Evolutionary conservation across 2,797 vertebrate species (phyloP), one percentile per base, ranked within the genome.

Genomic region (Vireo griseus): DNA sequence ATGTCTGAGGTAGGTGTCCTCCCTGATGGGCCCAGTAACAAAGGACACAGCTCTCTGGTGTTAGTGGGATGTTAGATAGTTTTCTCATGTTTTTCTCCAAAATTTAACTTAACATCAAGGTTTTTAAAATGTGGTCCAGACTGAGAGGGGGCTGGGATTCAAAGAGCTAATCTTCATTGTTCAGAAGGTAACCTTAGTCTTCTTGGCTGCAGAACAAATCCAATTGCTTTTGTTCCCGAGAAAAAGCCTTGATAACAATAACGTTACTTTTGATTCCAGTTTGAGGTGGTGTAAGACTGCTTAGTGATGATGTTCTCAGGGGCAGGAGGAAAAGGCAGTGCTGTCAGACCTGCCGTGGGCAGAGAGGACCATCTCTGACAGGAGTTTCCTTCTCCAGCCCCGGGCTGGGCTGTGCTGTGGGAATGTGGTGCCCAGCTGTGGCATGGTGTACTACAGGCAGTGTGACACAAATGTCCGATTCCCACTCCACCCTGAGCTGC

Each of bases 31-130:
- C 44, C 33, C 47, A n/a, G 51, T 52, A 31, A 62, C 13, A 37
- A 47, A 76, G 57, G 40, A 22, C 10, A 4, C 40, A 65, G 48
- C 11, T 29, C 52, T 69, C 26, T 67, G 45, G 19, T 4, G 0
- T 35, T 58, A n/a, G 16, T 42, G 58, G 16, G 25, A 4, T 67
- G 7, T 54, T 62, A 26, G 50, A 16, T 62, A 45, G 18, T 45
- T 89, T 88, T 59, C 51, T 87, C 33, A 35, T 40, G 37, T 17
- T 91, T 96, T 66, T 72, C 54, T 85, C 57, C 35, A 74, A 31
- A 74, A 61, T 73, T 63, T 59, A 4, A 40, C 20, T 54, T 84
- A 25, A 28, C 1, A 1, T 45, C 15, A 31, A 57, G 28, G 18
- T 40, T 69, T 85, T 71, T 31, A 13, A 84, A 54, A 15, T 13